phyloP scores from a whole-genome alignment of 23 tunicate genomes.

The Corella eumyota region DNA sequence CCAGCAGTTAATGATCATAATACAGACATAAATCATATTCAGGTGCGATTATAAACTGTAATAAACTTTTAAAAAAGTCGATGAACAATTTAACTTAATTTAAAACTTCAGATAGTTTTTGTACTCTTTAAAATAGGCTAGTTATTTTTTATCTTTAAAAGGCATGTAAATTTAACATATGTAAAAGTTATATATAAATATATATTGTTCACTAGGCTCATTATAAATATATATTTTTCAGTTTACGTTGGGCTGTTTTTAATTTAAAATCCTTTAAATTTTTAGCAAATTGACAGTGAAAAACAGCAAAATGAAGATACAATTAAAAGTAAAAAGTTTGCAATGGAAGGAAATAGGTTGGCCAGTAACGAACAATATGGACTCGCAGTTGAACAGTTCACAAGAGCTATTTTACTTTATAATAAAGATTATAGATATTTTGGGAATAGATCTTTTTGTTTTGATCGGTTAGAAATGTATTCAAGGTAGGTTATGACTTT shows the following conservation, averaged over 20 bases:
- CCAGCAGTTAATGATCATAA: conserved; percentile 1
- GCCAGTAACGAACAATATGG: conserved; percentile 10
- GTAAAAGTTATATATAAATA: too few species aligned
- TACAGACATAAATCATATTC: too few species aligned
- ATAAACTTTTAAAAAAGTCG: too few species aligned
- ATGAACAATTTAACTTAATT: too few species aligned
- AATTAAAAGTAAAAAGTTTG: too few species aligned
- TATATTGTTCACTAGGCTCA: neutral
- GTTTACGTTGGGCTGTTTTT: neutral
- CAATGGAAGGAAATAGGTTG: conserved; percentile 19
- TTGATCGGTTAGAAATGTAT: conserved; percentile 17
- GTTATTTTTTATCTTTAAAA: too few species aligned
- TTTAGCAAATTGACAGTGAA: too few species aligned
- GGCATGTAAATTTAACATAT: too few species aligned
- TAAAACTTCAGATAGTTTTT: too few species aligned
- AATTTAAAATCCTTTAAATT: neutral
- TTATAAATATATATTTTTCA: neutral
- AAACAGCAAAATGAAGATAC: too few species aligned
- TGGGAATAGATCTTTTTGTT: conserved; percentile 45
- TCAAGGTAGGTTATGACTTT: conserved; percentile 6
- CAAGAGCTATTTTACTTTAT: conserved; percentile 26
- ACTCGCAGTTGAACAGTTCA: conserved; percentile 19
- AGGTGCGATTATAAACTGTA: too few species aligned
- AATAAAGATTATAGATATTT: conserved; percentile 28
- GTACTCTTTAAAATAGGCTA: too few species aligned